Conservation (phyloP, 2,888 invertebrate genomes). For the Sphinx pinastri region DNA sequence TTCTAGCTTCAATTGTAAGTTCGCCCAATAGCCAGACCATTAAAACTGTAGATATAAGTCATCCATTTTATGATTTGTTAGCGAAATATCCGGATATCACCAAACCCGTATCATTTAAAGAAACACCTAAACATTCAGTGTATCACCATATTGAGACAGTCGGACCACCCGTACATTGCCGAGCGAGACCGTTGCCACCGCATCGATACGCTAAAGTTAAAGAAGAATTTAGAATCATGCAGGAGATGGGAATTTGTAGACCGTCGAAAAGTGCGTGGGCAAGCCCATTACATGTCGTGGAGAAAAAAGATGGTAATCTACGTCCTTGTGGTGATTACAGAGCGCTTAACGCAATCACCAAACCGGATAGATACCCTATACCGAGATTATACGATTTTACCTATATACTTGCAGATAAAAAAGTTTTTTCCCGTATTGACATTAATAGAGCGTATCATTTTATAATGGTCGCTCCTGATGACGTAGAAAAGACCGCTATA, state of each 20-base stretch:
- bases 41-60: conserved; percentile 2
- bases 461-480: too few species aligned
- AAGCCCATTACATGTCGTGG: conserved; percentile 42
- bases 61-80: conserved; percentile 22
- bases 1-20: too few species aligned
- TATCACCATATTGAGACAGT: conserved; percentile 50
- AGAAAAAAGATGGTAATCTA: conserved; percentile 38
- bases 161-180: conserved; percentile 50
- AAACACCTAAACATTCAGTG: conserved; percentile 32
- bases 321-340: conserved; percentile 22
- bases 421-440: too few species aligned
- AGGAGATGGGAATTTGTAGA: too few species aligned
- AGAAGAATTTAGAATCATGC: too few species aligned
- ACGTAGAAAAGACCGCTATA: too few species aligned
- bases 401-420: too few species aligned
- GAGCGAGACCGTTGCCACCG: conserved; percentile 50
- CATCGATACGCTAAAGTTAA: conserved; percentile 49
- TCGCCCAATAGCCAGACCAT: not conserved
- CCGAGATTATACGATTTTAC: too few species aligned
- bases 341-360: too few species aligned
- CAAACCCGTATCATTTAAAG: conserved; percentile 21
- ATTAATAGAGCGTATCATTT: too few species aligned
- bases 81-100: conserved; percentile 24
- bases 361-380: too few species aligned
- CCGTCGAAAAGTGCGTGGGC: too few species aligned